Evolutionary conservation across 2,113 vertebrate species (phyloP).

Genomic region (Syngnathus typhle): DNA sequence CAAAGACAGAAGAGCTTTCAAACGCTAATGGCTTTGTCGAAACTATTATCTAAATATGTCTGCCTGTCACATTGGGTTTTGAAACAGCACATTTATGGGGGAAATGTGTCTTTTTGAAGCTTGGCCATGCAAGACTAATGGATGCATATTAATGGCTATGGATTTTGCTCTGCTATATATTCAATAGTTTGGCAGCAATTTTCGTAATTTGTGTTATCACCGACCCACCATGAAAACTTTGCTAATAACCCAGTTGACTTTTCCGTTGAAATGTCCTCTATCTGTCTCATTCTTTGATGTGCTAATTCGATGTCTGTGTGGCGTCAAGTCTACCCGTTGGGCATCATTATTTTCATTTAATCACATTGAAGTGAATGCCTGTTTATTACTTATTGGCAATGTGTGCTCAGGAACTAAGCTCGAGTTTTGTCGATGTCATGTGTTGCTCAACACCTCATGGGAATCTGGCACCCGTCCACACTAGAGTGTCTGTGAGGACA

Average conservation of each 20-base stretch:
- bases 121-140: conserved; percentile 27
- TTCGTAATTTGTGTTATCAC: not conserved
- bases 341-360: conserved; percentile 45
- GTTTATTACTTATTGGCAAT: conserved; percentile 22
- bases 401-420: conserved; percentile 23
- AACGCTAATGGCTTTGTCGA: conserved; percentile 51
- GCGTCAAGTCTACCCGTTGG: conserved; percentile 25
- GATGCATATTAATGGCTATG: conserved; percentile 25
- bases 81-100: conserved; percentile 41
- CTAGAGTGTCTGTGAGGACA: conserved; percentile 47
- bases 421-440: conserved; percentile 37
- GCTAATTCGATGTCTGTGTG: conserved; percentile 11
- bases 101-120: conserved; percentile 25
- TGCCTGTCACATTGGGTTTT: conserved; percentile 46
- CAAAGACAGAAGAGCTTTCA: conserved; percentile 33
- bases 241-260: conserved; percentile 7
- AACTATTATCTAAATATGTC: conserved; percentile 55
- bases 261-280: not conserved
- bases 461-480: conserved; percentile 37
- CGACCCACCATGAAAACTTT: conserved; percentile 5
- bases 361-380: conserved; percentile 44
- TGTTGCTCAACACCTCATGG: conserved; percentile 20
- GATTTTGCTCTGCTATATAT: conserved; percentile 7
- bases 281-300: conserved; percentile 10
- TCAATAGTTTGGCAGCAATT: conserved; percentile 19